Conservation (phyloP, 2,888 invertebrate genomes). For the Cryptophagus acutangulus region DNA sequence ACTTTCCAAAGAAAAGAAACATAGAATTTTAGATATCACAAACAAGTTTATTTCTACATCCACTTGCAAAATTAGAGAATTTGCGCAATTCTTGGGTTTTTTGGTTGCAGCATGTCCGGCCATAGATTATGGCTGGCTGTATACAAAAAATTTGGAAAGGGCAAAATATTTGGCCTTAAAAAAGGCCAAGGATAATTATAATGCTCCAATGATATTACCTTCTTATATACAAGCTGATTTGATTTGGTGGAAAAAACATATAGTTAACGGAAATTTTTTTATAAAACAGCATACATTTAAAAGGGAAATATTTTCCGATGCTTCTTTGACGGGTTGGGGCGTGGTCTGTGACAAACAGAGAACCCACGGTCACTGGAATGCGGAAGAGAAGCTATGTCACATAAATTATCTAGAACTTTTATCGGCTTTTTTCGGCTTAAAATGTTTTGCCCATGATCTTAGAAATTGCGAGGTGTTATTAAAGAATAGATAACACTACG, state of each 20-base stretch:
- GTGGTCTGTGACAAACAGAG: constrained; percentile 11
- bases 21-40: constrained; percentile 5
- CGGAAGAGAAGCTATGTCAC: constrained; percentile 13
- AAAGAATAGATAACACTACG: constrained; percentile 19
- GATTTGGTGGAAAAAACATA: constrained; percentile 11
- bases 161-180: constrained; percentile 17
- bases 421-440: constrained; percentile 14
- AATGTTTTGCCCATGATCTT: constrained; percentile 13
- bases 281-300: constrained; percentile 9
- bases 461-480: constrained; percentile 12
- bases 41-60: constrained; percentile 7
- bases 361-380: constrained; percentile 19
- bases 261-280: constrained; percentile 1
- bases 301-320: constrained; percentile 24
- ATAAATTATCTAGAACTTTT: constrained; percentile 18
- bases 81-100: constrained; percentile 19
- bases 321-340: constrained; percentile 24
- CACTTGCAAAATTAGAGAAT: constrained; percentile 12
- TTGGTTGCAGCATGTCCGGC: constrained; percentile 23
- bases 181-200: constrained; percentile 12
- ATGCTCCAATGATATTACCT: constrained; percentile 8
- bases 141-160: constrained; percentile 13
- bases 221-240: constrained; percentile 7
- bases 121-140: constrained; percentile 20
- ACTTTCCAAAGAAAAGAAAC: constrained; percentile 12